A percentile compares a stretch with the other conserved stretches of the same genome.
These are phyloP conservation scores for Platyscapa corneri DNA, from an alignment of 1,140 invertebrate species.

Conservation along the genomic window DNA sequence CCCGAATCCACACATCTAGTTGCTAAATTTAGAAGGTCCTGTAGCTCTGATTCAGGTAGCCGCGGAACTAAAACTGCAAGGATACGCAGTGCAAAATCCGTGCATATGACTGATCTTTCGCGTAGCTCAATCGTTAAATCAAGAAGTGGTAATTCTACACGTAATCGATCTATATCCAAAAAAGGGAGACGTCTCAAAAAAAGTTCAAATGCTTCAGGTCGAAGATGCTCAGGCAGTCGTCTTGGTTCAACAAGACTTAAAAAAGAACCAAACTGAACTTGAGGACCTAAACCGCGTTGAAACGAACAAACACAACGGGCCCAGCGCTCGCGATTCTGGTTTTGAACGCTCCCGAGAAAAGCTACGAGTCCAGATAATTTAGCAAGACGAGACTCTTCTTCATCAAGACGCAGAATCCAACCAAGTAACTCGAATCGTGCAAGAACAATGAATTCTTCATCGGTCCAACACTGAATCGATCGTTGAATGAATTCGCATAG, in stretches of 20 bases:
- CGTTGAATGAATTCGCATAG: constrained; percentile 54
- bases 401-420: not conserved
- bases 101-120: not conserved
- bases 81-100: not conserved
- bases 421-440: constrained; percentile 19
- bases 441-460: not conserved
- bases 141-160: not conserved
- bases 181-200: not conserved
- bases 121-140: not conserved
- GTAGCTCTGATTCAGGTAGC: not conserved
- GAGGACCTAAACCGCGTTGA: not conserved
- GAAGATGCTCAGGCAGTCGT: not conserved
- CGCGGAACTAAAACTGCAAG: not conserved
- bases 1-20: too few species aligned
- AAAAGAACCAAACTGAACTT: not conserved
- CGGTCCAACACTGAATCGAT: constrained; percentile 56
- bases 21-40: not conserved
- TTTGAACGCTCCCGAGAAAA: not conserved
- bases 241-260: not conserved
- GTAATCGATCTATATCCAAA: not conserved
- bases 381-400: not conserved
- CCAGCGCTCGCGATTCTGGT: not conserved
- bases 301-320: constrained; percentile 7
- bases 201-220: not conserved
- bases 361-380: not conserved